Evolutionary conservation across 2,888 invertebrate genomes (phyloP), one percentile per base, ranked within the genome.

Genomic region (Cosmopolites sordidus): DNA sequence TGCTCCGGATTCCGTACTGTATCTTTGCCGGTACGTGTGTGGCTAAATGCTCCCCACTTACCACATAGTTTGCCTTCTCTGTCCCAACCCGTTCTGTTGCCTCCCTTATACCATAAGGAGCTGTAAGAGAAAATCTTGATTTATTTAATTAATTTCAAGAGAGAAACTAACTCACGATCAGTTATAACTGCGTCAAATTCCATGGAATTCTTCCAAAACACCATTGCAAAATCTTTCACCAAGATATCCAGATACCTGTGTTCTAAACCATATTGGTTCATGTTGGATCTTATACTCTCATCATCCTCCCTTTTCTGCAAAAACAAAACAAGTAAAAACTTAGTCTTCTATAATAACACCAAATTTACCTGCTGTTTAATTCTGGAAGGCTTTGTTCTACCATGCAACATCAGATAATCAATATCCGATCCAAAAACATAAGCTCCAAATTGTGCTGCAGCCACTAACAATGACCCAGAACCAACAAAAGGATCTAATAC

Each of bases 51-150:
- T 84, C 79, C 17, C 84, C 83, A 4, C 81, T 79, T 9, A 89
- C 79, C 1, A 77, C 78, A 62, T 81, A 83, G 65, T 82, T 79
- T 37, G 78, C 75, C 60, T 79, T 78, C 33, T 63, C 68, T 4
- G 86, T 83, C 18, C 92, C 94, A 40, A 94, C 83, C 70, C 86
- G 87, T 73, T 91, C 91, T 0, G 92, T 90, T 1, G 95, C 83
- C 76, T 99, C 99, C 57, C 99, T 78, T 17, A 99, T 92, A 22
- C 99, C 99, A 76, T 99, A 99, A 0, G 99, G 99, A 16, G 98
- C 97, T 96, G 68, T 1, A 77, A 68, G 15, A 30, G 14, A 30
- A 29, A 30, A 15, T 18, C 18, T 5, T 22, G 22, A 3, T n/a
- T n/a, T 8, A 8, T 37, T 37, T n/a, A 14, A 37, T 12, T 37